These are phyloP conservation scores for Anastatus disparis DNA, from an alignment of 1,140 invertebrate species.

Conservation along the genomic window DNA sequence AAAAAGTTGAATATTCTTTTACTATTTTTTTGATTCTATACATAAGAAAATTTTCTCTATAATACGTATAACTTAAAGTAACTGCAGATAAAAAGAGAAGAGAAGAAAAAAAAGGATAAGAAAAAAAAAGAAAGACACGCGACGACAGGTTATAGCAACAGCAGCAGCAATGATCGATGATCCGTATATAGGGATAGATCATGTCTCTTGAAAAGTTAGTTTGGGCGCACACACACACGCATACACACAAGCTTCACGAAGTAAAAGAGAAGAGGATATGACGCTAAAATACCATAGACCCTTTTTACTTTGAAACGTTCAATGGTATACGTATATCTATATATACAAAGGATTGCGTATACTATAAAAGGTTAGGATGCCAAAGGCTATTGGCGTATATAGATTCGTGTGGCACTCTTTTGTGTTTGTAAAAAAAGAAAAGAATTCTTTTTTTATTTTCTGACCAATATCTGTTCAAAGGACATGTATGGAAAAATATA, in stretches of 20 bases:
- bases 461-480: constrained; percentile 22
- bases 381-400: neutral
- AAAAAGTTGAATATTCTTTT: too few relatives aligned
- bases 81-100: too few relatives aligned
- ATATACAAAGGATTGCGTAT: too few relatives aligned
- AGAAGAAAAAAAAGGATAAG: too few relatives aligned
- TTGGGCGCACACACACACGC: constrained; percentile 42
- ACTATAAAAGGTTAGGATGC: constrained; percentile 38
- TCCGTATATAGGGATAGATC: constrained; percentile 51
- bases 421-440: constrained; percentile 11
- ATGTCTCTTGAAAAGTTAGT: constrained; percentile 46
- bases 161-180: constrained; percentile 56
- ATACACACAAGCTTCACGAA: too few relatives aligned
- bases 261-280: constrained; percentile 40
- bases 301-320: constrained; percentile 42
- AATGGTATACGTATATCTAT: too few relatives aligned
- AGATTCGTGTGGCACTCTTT: too few relatives aligned
- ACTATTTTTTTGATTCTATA: too few relatives aligned
- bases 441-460: too few relatives aligned
- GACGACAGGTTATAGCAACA: neutral
- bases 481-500: neutral
- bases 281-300: constrained; percentile 40
- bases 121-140: too few relatives aligned
- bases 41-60: too few relatives aligned
- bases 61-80: too few relatives aligned